A percentile compares a stretch with the other conserved stretches of the same genome.
These are phyloP conservation scores for Temnothorax rugatulus DNA, from an alignment of 2,888 invertebrate genomes.

Conservation along the genomic window DNA sequence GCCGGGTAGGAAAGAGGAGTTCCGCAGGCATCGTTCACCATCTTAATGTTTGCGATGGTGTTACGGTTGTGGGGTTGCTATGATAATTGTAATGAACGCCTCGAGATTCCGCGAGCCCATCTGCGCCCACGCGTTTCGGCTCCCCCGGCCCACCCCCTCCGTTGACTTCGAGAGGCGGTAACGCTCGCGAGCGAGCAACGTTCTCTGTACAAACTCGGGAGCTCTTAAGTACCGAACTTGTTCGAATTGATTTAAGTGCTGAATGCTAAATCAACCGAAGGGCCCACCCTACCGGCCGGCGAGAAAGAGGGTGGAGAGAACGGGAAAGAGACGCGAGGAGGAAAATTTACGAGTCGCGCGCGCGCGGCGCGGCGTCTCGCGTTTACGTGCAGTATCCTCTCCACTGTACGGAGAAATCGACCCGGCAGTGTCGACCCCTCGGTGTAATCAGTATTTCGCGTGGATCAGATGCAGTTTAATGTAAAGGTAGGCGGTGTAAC, in stretches of 20 bases:
- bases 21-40: conserved; percentile 66
- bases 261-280: conserved; percentile 86
- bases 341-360: conserved; percentile 80
- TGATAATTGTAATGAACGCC: conserved; percentile 86
- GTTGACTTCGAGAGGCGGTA: conserved; percentile 72
- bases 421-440: conserved; percentile 58
- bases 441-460: conserved; percentile 71
- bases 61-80: conserved; percentile 82
- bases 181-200: conserved; percentile 68
- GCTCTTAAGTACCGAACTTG: conserved; percentile 86
- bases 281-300: conserved; percentile 75
- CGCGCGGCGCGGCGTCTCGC: conserved; percentile 48
- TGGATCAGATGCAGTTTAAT: conserved; percentile 69
- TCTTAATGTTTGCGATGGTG: conserved; percentile 76
- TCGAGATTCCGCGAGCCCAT: conserved; percentile 85
- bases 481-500: conserved; percentile 54
- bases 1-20: conserved; percentile 62
- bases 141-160: conserved; percentile 41
- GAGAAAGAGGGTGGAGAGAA: conserved; percentile 42
- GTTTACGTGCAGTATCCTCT: conserved; percentile 67
- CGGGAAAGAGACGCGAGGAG: conserved; percentile 53
- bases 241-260: conserved; percentile 86
- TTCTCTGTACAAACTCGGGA: conserved; percentile 83
- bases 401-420: conserved; percentile 52
- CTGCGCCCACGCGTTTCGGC: conserved; percentile 81